Conservation (phyloP, 2,797 vertebrate species). For the Todus mexicanus region DNA sequence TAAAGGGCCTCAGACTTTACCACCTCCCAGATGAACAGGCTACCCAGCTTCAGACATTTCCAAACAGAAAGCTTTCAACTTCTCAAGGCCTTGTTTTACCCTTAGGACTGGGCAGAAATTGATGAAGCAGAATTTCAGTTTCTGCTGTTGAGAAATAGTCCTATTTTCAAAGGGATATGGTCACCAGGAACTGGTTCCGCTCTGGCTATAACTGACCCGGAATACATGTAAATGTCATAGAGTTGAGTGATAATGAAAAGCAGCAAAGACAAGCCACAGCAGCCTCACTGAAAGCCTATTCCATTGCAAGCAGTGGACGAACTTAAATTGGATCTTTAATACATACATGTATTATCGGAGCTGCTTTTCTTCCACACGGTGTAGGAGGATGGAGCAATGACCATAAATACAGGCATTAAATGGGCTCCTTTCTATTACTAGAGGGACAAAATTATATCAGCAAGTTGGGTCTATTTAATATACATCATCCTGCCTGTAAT, state of each 20-base stretch:
- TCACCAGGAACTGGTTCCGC: not conserved
- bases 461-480: slow-evolving; percentile 9
- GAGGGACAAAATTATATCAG: slow-evolving; percentile 20
- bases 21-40: not conserved
- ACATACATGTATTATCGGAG: not conserved
- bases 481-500: not conserved
- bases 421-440: not conserved
- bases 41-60: not conserved
- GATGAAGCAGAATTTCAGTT: not conserved
- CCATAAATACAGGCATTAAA: slow-evolving; percentile 42
- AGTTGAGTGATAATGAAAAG: not conserved
- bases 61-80: not conserved
- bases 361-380: not conserved
- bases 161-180: not conserved
- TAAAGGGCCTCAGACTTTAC: not conserved
- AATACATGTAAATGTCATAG: not conserved
- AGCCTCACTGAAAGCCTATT: not conserved
- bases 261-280: not conserved
- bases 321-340: not conserved
- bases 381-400: not conserved
- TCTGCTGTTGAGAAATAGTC: not conserved
- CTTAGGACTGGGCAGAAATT: not conserved
- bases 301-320: not conserved
- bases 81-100: not conserved
- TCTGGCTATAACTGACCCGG: not conserved